These are phyloP conservation scores for Herminia tarsipennalis DNA, from an alignment of 2,888 invertebrate genomes.

Conservation along the genomic window DNA sequence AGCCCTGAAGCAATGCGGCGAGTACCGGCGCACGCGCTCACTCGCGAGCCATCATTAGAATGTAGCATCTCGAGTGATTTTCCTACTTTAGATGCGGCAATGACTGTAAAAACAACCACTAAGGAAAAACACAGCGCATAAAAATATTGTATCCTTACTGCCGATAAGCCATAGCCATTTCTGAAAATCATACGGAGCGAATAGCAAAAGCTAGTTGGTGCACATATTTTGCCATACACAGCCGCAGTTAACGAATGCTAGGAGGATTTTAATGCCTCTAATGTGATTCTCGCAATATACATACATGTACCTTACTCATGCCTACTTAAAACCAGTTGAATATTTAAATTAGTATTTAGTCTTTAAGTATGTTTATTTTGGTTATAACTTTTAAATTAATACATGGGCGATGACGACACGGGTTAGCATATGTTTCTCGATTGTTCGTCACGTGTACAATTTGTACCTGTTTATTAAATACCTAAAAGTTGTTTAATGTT, in stretches of 20 bases:
- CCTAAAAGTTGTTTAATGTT: too few species aligned
- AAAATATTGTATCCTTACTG: slow-evolving; percentile 84
- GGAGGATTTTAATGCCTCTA: slow-evolving; percentile 80
- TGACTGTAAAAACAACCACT: slow-evolving; percentile 77
- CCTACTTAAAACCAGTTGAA: slow-evolving; percentile 55
- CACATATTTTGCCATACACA: slow-evolving; percentile 83
- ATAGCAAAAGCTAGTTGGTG: slow-evolving; percentile 69
- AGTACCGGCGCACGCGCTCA: slow-evolving; percentile 82
- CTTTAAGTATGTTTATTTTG: not conserved
- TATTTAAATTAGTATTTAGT: slow-evolving; percentile 27
- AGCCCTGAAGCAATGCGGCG: slow-evolving; percentile 54
- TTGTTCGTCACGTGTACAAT: too few species aligned
- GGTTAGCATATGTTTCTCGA: too few species aligned
- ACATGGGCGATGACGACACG: not conserved
- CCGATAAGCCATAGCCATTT: slow-evolving; percentile 80
- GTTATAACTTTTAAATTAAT: not conserved
- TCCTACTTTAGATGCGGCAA: slow-evolving; percentile 83
- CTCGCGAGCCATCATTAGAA: slow-evolving; percentile 79
- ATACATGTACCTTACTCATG: slow-evolving; percentile 65
- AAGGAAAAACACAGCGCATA: slow-evolving; percentile 80
- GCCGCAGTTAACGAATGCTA: slow-evolving; percentile 78
- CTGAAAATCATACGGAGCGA: slow-evolving; percentile 85
- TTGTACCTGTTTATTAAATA: too few species aligned
- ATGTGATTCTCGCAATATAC: slow-evolving; percentile 79
- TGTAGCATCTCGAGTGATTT: slow-evolving; percentile 82